phyloP scores from a whole-genome alignment of 2,797 vertebrate genomes.

The Malacoctenus gilli region DNA sequence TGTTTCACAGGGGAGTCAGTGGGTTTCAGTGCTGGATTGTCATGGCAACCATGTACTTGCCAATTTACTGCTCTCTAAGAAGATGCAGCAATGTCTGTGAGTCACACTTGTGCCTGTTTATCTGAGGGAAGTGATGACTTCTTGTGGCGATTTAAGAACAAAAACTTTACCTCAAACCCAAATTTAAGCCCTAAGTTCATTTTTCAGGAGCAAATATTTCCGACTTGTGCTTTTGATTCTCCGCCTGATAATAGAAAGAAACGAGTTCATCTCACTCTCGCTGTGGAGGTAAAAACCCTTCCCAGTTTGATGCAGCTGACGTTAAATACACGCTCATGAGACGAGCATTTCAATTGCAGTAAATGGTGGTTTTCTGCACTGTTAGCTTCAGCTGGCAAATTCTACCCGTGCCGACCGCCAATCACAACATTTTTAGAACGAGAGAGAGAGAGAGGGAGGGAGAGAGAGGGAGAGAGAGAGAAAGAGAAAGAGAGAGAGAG shows the following conservation, averaged over 20 bases:
- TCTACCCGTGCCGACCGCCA: slow-evolving; percentile 16
- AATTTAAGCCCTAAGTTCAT: too few species aligned
- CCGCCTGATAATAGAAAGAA: too few species aligned
- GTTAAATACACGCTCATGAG: too few species aligned
- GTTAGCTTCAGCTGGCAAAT: slow-evolving; percentile 1
- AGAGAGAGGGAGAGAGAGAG: slow-evolving; percentile 9
- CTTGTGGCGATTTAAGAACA: too few species aligned
- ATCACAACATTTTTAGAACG: slow-evolving; percentile 22
- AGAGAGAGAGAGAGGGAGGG: slow-evolving; percentile 8
- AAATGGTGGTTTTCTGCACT: background rate
- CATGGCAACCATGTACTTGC: slow-evolving; percentile 84
- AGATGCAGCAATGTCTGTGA: slow-evolving; percentile 24
- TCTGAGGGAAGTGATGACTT: too few species aligned
- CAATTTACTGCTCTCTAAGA: slow-evolving; percentile 74
- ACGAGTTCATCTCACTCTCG: too few species aligned
- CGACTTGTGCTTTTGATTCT: too few species aligned
- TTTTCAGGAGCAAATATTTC: too few species aligned
- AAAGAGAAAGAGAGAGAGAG: slow-evolving; percentile 1
- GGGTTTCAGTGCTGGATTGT: slow-evolving; percentile 80
- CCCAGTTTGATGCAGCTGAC: too few species aligned
- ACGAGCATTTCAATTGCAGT: background rate
- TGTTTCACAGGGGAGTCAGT: slow-evolving; percentile 76
- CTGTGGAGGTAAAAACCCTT: too few species aligned
- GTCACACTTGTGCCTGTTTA: slow-evolving; percentile 23
- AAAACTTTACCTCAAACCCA: too few species aligned